Percentiles rank a stretch among this genome's conserved stretches.
Evolutionary conservation across 2,888 invertebrate genomes (phyloP).

Genomic region (Drosophila putrida): DNA sequence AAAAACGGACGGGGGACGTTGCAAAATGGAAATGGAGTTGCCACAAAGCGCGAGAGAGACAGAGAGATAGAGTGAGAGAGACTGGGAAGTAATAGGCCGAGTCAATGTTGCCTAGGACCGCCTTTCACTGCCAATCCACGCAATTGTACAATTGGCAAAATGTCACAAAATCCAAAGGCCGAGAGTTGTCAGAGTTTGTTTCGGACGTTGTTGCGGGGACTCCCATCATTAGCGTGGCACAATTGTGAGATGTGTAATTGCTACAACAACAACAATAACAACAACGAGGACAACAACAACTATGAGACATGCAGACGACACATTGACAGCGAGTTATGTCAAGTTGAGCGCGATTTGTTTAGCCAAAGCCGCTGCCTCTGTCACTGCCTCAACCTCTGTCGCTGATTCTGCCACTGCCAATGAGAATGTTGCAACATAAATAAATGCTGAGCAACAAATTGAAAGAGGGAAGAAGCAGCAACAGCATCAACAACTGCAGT

Average conservation of each 20-base stretch:
- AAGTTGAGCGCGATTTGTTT: conserved; percentile 79
- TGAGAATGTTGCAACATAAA: conserved; percentile 74
- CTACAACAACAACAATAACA: conserved; percentile 66
- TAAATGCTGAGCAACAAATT: conserved; percentile 73
- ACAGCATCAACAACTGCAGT: conserved; percentile 6
- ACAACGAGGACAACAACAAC: conserved; percentile 64
- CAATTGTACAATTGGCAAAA: conserved; percentile 80
- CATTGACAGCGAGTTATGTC: conserved; percentile 81
- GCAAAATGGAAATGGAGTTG: conserved; percentile 12
- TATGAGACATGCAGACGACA: conserved; percentile 77
- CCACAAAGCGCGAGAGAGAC: neutral
- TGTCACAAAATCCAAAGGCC: conserved; percentile 79
- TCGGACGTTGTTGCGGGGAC: conserved; percentile 58
- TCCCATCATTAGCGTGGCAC: conserved; percentile 82
- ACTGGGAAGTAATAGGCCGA: conserved; percentile 42
- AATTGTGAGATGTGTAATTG: conserved; percentile 81
- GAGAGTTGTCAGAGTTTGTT: conserved; percentile 70
- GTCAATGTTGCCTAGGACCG: conserved; percentile 61
- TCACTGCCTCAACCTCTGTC: neutral
- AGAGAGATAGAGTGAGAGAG: neutral
- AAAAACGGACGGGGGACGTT: conserved; percentile 19
- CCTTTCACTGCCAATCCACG: conserved; percentile 75
- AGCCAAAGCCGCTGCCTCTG: conserved; percentile 29
- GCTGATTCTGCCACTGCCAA: conserved; percentile 53
- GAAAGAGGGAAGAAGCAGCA: conserved; percentile 62